A percentile compares a stretch with the other conserved stretches of the same genome.
phyloP scores from a whole-genome alignment of 2,113 vertebrate species.

The Gobio gobio region DNA sequence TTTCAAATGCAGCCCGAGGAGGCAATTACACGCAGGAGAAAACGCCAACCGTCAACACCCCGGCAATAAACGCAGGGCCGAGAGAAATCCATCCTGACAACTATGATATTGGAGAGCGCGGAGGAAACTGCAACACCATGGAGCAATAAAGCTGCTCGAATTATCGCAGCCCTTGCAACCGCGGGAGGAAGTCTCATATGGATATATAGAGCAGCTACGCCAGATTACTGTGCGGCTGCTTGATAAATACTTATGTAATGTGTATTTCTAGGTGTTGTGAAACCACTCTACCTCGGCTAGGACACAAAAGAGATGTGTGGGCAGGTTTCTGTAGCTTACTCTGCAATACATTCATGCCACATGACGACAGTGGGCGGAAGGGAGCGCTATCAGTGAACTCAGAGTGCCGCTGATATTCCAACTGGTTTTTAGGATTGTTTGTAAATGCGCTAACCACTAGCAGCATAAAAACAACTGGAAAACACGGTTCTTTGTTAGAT shows the following conservation, averaged over 20 bases:
- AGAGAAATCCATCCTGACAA: conserved; percentile 21
- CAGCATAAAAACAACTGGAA: background rate
- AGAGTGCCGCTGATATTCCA: background rate
- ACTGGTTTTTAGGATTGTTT: background rate
- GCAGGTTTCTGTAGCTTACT: conserved; percentile 13
- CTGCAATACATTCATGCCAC: conserved; percentile 15
- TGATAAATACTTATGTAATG: conserved; percentile 33
- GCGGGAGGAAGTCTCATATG: background rate
- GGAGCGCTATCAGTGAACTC: conserved; percentile 5
- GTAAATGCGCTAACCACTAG: background rate
- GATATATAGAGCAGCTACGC: background rate
- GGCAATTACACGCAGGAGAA: conserved; percentile 66
- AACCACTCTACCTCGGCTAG: conserved; percentile 3
- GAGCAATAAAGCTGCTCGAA: background rate
- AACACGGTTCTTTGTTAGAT: background rate
- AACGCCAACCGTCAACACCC: conserved; percentile 45
- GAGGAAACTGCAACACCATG: background rate
- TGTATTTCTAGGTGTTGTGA: conserved; percentile 15
- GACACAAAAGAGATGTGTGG: conserved; percentile 38
- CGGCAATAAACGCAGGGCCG: background rate
- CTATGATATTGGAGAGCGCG: background rate
- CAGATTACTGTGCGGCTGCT: background rate
- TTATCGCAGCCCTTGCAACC: background rate
- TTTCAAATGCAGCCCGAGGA: conserved; percentile 70
- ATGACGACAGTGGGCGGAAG: conserved; percentile 17